Evolutionary conservation across 2,888 invertebrate species (phyloP), one percentile per base, ranked within the genome.

Genomic region (Nebria brevicollis): DNA sequence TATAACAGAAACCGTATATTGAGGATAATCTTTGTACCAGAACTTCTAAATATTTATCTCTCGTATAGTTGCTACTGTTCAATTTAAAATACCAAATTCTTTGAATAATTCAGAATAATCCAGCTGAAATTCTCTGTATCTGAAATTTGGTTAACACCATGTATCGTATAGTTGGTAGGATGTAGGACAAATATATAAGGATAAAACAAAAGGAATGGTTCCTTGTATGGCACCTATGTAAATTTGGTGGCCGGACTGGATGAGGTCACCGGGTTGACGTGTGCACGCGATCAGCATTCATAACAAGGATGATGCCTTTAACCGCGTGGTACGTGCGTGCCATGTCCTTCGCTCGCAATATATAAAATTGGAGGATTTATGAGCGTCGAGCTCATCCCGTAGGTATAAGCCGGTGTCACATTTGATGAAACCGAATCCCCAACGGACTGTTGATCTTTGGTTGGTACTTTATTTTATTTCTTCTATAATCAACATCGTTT

Each of bases 351-450:
- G 70, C 20, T 34, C 11, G 70, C 70, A 70, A 70, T 70, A 70
- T 70, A 70, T 70, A 70, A 70, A 70, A 70, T 70, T 70, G 70
- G 26, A 11, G 26, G 70, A 70, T 70, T 70, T 70, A 70, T 70
- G 70, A 70, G 25, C 25, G 20, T 15, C 70, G 20, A 26, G 15
- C 15, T 25, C 25, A 20, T 7, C 66, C 70, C 34, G 70, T 26
- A 20, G 13, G 10, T 66, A 66, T 70, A 70, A 70, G 25, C 70
- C 70, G 13, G 15, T 70, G 70, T 70, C n/a, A 25, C 70, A 25
- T 70, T 70, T 70, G 70, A 70, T 70, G 70, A 20, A 70, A 70
- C 26, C 25, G 70, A 70, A 70, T 70, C 70, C 25, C 70, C 70
- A 11, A 20, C 11, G 25, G 13, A 26, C 26, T 70, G 70, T 70